phyloP scores from a whole-genome alignment of 2,797 vertebrate genomes.

The Anniella stebbinsi region DNA sequence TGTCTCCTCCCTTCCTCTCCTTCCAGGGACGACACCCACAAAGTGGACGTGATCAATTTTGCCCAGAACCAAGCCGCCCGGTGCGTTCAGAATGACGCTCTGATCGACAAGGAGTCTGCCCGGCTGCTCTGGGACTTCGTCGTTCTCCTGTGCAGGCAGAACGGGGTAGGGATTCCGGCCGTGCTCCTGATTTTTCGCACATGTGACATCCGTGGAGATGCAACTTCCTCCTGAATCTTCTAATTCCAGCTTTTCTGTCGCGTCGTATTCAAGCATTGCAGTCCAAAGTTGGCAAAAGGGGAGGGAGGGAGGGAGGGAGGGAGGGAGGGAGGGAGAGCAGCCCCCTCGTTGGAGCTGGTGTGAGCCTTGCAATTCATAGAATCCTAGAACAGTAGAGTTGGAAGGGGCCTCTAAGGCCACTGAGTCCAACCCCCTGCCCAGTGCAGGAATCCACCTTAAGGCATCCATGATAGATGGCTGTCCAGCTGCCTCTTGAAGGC shows the following conservation, averaged over 20 bases:
- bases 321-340: too few species aligned
- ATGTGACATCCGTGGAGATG: neutral
- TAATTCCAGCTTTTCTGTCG: neutral
- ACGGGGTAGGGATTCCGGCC: conserved; percentile 84
- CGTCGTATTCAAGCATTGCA: neutral
- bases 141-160: conserved; percentile 93
- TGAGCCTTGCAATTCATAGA: neutral
- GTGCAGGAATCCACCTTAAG: too few species aligned
- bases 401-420: too few species aligned
- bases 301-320: too few species aligned
- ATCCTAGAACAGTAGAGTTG: too few species aligned
- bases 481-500: too few species aligned
- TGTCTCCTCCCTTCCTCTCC: neutral
- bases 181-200: fast-evolving
- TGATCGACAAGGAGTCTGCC: conserved; percentile 95
- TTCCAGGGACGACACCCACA: conserved; percentile 95
- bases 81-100: conserved; percentile 87
- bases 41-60: conserved; percentile 98
- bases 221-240: too few species aligned
- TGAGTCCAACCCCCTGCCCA: too few species aligned
- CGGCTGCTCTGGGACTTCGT: conserved; percentile 96
- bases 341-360: neutral
- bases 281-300: neutral
- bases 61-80: conserved; percentile 92
- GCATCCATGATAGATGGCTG: too few species aligned